Evolutionary conservation across 1,140 invertebrate genomes (phyloP).

Genomic region (Euura lappo): DNA sequence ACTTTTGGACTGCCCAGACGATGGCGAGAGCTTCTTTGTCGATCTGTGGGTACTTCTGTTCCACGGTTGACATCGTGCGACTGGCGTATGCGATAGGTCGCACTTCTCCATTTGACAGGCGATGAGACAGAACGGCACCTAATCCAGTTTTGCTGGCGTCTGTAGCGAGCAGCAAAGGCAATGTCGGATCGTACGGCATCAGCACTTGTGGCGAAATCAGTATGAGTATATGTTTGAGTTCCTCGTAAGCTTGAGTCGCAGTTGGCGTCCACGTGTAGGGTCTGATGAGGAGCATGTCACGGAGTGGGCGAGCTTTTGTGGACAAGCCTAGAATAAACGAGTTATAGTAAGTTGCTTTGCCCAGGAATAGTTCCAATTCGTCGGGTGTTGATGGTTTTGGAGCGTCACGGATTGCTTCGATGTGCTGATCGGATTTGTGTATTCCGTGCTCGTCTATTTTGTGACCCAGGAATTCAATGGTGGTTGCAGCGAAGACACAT

Average conservation of each 20-base stretch:
- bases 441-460: conserved; percentile 17
- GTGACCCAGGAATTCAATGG: conserved; percentile 36
- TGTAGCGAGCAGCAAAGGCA: conserved; percentile 43
- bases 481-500: conserved; percentile 34
- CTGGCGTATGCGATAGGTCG: conserved; percentile 46
- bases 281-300: conserved; percentile 18
- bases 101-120: conserved; percentile 34
- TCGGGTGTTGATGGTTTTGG: conserved; percentile 18
- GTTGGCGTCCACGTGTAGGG: conserved; percentile 23
- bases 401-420: conserved; percentile 16
- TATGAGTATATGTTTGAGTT: conserved; percentile 20
- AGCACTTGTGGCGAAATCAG: conserved; percentile 21
- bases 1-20: conserved; percentile 50
- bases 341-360: conserved; percentile 23
- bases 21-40: conserved; percentile 60
- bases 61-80: conserved; percentile 36
- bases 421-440: conserved; percentile 20
- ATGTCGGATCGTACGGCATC: conserved; percentile 33
- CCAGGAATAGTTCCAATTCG: conserved; percentile 27
- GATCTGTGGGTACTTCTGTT: conserved; percentile 57
- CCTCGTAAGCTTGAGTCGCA: conserved; percentile 16
- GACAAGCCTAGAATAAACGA: conserved; percentile 8
- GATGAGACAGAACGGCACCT: conserved; percentile 47
- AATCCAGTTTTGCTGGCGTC: conserved; percentile 52
- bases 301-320: conserved; percentile 4